These are phyloP conservation scores for Caenorhabditis japonica DNA, from an alignment of 2,888 invertebrate species.

Conservation along the genomic window DNA sequence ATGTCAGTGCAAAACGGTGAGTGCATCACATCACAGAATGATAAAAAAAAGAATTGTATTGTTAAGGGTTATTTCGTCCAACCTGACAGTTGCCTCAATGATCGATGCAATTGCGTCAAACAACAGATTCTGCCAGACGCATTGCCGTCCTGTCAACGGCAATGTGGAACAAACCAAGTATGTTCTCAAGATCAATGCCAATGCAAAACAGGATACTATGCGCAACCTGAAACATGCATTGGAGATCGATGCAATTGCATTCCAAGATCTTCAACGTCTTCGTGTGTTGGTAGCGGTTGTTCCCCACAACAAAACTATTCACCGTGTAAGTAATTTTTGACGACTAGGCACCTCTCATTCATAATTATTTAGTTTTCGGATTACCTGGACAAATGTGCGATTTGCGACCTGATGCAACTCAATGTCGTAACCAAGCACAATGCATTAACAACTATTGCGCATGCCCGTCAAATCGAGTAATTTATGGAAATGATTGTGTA, in stretches of 20 bases:
- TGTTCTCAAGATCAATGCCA: constrained; percentile 40
- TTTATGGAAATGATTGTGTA: constrained; percentile 53
- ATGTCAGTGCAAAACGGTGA: constrained; percentile 49
- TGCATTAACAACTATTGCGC: constrained; percentile 63
- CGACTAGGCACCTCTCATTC: no score
- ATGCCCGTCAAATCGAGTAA: constrained; percentile 60
- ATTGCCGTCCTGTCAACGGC: constrained; percentile 17
- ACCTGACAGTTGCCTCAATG: constrained; percentile 26
- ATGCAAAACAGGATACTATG: constrained; percentile 37
- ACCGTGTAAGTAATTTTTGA: constrained; percentile 30
- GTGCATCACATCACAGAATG: not conserved
- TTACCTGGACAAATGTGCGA: constrained; percentile 64
- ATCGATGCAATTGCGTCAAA: constrained; percentile 31
- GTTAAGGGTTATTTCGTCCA: constrained; percentile 32
- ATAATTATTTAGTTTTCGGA: constrained; percentile 58
- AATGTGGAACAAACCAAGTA: constrained; percentile 41
- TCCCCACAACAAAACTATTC: constrained; percentile 4
- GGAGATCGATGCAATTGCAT: constrained; percentile 45
- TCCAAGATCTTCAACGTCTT: constrained; percentile 7
- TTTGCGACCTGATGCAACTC: constrained; percentile 44
- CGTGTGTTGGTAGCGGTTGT: constrained; percentile 43
- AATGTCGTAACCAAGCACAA: constrained; percentile 61
- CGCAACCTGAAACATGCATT: constrained; percentile 32
- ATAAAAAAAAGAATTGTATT: not conserved
- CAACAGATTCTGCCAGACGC: constrained; percentile 17